Evolutionary conservation across 1,140 invertebrate genomes (phyloP), one percentile per base, ranked within the genome.

Genomic region (Limonius californicus): DNA sequence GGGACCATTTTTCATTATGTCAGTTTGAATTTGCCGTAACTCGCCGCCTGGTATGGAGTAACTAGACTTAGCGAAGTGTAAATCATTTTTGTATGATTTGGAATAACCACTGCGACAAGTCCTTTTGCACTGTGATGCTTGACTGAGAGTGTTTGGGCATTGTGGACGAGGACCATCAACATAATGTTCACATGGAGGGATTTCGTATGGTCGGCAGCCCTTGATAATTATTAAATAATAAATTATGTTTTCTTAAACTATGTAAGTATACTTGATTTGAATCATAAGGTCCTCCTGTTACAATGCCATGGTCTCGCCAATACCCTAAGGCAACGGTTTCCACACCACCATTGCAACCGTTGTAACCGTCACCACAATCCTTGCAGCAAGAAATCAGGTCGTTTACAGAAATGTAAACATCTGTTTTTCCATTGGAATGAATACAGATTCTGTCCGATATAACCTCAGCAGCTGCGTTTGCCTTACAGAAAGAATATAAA

Each of bases 391-490:
- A 85, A 0, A 95, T 78, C 55, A 97, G 79, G 80, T 97, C 92
- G 75, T 96, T 90, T 21, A 93, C 85, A 0, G 93, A 95, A 57
- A 95, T 84, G 66, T 89, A 84, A 66, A 89, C 85, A 71, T 94
- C 83, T 3, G 81, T 69, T 21, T 83, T 84, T 15, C 86, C 92
- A 19, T 89, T 84, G 0, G 89, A 91, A 65, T 90, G 88, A 65
- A 95, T 94, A 76, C 95, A 98, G 4, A 83, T 83, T 53, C 95
- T 81, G 77, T 98, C 95, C n/a, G 92, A 92, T 87, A 97, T 97
- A 0, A 94, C 89, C 78, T 94, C 93, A 0, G 92, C 92, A n/a
- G 94, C 92, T 53, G 91, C 94, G 77, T 95, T 92, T 4, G 92
- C 92, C 89, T 89, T n/a, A n/a, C n/a, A n/a, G 53, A 35, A 68